phyloP scores from a whole-genome alignment of 2,888 invertebrate genomes.

The Sarcophaga carnaria region DNA sequence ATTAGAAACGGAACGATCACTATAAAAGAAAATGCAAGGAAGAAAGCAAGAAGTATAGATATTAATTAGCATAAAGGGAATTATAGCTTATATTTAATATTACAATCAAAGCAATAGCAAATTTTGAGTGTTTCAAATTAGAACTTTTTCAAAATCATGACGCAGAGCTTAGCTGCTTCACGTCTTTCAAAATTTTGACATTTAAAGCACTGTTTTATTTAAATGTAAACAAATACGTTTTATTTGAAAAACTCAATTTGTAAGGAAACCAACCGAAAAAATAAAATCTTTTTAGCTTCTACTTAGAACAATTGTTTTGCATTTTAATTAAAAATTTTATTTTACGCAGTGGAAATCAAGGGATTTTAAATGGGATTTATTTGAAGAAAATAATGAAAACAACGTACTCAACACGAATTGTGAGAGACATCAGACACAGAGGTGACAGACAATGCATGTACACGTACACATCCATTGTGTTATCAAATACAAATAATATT shows the following conservation, averaged over 20 bases:
- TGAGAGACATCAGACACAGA: conserved; percentile 55
- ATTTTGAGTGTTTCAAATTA: background rate
- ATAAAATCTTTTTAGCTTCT: conserved; percentile 46
- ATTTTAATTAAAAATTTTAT: conserved; percentile 27
- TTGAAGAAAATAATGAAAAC: conserved; percentile 41
- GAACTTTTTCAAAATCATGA: background rate
- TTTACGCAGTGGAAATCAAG: conserved; percentile 22
- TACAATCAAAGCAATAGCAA: background rate
- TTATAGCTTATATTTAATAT: background rate
- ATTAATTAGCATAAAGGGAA: conserved; percentile 18
- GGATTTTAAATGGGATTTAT: conserved; percentile 16
- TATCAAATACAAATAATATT: conserved; percentile 58
- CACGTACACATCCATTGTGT: conserved; percentile 52
- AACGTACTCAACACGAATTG: conserved; percentile 65
- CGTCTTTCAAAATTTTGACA: too few species aligned
- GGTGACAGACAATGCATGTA: conserved; percentile 42
- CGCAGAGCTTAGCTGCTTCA: too few species aligned
- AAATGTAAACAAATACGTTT: background rate
- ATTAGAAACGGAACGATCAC: conserved; percentile 87
- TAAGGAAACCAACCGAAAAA: background rate
- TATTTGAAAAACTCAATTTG: background rate
- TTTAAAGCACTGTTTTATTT: too few species aligned
- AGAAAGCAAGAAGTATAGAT: conserved; percentile 34
- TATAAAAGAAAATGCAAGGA: conserved; percentile 76
- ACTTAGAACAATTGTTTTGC: conserved; percentile 34